Base-by-base conservation (phyloP, 2,113 vertebrate genomes). In the Solea senegalensis region DNA sequence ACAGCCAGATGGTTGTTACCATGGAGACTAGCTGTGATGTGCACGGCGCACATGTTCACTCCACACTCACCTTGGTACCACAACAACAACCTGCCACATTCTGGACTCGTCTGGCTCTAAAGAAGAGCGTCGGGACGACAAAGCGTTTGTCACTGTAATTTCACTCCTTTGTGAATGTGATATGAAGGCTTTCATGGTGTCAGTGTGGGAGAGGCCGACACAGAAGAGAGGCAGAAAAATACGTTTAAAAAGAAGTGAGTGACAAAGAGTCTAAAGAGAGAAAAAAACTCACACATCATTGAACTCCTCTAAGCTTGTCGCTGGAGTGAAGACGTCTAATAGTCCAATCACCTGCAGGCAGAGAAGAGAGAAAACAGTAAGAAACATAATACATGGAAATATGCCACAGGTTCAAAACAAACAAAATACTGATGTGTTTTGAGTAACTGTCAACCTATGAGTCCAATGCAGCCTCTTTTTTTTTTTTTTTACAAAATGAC, bases 281-380 rank as follows among this genome's bases (percentile, higher is more conserved):
- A 45, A 61, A 43, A 8, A 74, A 88, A 98, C 96, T 96, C 93
- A 99, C 98, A 99, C 98, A 74, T 99, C 98, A 82, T 90, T 97
- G 93, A 99, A 99, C 82, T 97, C 97, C 83, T 98, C 94, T 87
- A 98, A 91, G 46, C 91, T 95, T 45, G 94, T 95, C 58, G 94
- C 94, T 53, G 98, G 97, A 7, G 96, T 96, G 86, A 99, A 99
- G 73, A 98, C 97, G 64, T 99, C 98, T 92, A 99, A 86, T 8
- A 99, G 94, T 53, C 98, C 96, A 39, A 99, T 99, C 72, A 99
- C 97, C 97, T 99, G 80, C 15, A 90, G 62, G 73, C 34, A 34
- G 46, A 63, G 45, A 60, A 48, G 69, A 86, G 27, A 74, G 34
- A 28, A 68, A 63, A 58, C 45, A 63, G 69, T 46, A 16, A 7